Percentiles rank a stretch among this genome's conserved stretches.
These are phyloP conservation scores for Catharus minimus DNA, from an alignment of 2,113 vertebrate species.

Conservation along the genomic window DNA sequence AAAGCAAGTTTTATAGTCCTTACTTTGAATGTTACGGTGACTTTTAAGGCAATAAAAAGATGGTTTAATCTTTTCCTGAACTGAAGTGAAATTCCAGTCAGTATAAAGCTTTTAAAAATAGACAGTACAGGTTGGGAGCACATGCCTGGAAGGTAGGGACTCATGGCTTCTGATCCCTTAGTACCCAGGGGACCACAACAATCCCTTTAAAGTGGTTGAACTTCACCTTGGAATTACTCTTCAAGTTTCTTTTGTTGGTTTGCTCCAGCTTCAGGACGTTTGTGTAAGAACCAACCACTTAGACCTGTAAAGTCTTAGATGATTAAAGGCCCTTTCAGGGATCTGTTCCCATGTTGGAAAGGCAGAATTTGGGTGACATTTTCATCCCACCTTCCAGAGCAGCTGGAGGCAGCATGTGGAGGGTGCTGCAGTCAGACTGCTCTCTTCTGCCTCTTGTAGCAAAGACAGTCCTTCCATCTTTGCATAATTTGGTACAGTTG, in stretches of 20 bases:
- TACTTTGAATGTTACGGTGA: conserved; percentile 31
- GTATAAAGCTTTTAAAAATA: conserved; percentile 17
- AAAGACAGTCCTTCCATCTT: not conserved
- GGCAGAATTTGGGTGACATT: not conserved
- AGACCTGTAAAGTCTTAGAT: not conserved
- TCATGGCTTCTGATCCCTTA: not conserved
- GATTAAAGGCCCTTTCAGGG: not conserved
- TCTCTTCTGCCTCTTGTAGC: not conserved
- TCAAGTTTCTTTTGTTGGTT: not conserved
- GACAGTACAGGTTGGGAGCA: not conserved
- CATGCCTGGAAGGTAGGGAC: not conserved
- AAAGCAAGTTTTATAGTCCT: conserved; percentile 21
- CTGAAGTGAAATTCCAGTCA: not conserved
- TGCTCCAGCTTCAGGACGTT: not conserved
- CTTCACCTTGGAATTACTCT: not conserved
- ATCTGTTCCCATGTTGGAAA: not conserved
- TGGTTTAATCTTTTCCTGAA: conserved; percentile 18
- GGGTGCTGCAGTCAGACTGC: not conserved
- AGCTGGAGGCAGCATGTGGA: accelerated
- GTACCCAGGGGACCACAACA: not conserved
- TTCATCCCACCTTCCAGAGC: not conserved
- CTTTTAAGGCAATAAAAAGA: conserved; percentile 48
- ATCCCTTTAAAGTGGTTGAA: not conserved
- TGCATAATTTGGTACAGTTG: not conserved
- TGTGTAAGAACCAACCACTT: not conserved